Evolutionary conservation across 2,888 invertebrate species (phyloP).

Genomic region (Coelogynopora nodosa): DNA sequence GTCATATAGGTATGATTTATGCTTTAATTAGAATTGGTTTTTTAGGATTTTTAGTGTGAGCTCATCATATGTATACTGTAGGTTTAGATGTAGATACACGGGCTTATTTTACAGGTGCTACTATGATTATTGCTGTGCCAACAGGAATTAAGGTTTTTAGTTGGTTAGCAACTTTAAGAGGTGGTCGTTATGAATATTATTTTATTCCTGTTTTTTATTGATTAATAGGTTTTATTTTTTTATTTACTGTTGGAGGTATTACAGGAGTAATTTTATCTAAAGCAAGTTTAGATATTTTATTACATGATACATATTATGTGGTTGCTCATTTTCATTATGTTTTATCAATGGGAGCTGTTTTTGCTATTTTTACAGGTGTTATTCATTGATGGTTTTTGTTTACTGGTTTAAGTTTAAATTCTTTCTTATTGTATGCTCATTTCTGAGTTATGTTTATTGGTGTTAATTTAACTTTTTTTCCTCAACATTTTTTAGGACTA

Average conservation of each 20-base stretch:
- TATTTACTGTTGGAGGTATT: conserved; percentile 57
- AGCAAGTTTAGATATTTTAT: conserved; percentile 71
- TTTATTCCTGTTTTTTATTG: conserved; percentile 38
- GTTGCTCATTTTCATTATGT: conserved; percentile 78
- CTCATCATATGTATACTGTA: conserved; percentile 79
- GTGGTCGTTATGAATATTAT: conserved; percentile 52
- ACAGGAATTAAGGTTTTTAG: conserved; percentile 80
- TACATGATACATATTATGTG: conserved; percentile 77
- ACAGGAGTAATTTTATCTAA: conserved; percentile 69
- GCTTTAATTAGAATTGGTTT: conserved; percentile 78
- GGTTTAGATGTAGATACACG: conserved; percentile 79
- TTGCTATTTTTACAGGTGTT: conserved; percentile 72
- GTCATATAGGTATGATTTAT: conserved; percentile 73
- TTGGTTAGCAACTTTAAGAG: conserved; percentile 71
- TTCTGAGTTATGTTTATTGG: conserved; percentile 71
- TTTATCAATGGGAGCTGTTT: conserved; percentile 73
- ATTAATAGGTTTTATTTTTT: conserved; percentile 45
- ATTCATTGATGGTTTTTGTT: conserved; percentile 71
- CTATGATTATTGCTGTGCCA: conserved; percentile 80
- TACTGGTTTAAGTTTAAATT: conserved; percentile 67
- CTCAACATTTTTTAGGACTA: conserved; percentile 73
- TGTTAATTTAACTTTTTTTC: conserved; percentile 77
- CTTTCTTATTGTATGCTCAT: conserved; percentile 60
- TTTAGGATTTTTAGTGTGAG: conserved; percentile 78
- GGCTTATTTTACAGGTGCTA: conserved; percentile 78